Base-by-base conservation (phyloP, 1,140 invertebrate genomes). In the Dufourea novaeangliae region DNA sequence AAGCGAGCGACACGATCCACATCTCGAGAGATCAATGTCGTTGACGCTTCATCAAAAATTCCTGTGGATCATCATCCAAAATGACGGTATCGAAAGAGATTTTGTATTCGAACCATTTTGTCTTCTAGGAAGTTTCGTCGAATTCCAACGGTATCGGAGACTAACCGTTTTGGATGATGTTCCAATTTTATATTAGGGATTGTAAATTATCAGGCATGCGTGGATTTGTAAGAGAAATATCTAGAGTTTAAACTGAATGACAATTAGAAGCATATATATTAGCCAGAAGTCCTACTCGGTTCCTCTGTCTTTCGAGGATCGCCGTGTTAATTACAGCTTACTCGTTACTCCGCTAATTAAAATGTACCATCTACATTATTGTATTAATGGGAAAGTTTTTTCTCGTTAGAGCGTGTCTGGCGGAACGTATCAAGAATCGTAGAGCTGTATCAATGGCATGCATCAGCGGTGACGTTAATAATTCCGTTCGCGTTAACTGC, bases 401-500 rank as follows among this genome's bases (percentile, higher is more conserved):
- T 57, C 27, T 17, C 54, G 54, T 17, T 20, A 14, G 29, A 32
- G 29, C 54, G 54, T 17, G 54, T 12, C 14, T 8, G 54, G 27
- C 25, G 25, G 7, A 56, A 17, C 54, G 54, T 11, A 32, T 32
- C 32, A 22, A n/a, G n/a, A 50, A 37, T 62, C 39, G 32, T 10
- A 29, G 29, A 56, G 54, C 54, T n/a, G 59, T 62, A 62, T 62
- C 34, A 62, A 34, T n/a, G 22, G 17, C 59, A 25, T 62, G 34
- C 34, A 62, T 39, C 22, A 22, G 20, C 34, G 8, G 39, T 22
- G 34, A 7, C 22, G 59, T 62, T 39, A 20, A 41, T 62, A 62
- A 62, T 39, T 62, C 10, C 59, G 14, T 62, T 62, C 59, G 8
- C 59, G 59, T 62, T 62, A 39, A 62, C 25, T 27, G 22, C 39